These are phyloP conservation scores for Tillus elongatus DNA, from an alignment of 2,888 invertebrate species.

Conservation along the genomic window DNA sequence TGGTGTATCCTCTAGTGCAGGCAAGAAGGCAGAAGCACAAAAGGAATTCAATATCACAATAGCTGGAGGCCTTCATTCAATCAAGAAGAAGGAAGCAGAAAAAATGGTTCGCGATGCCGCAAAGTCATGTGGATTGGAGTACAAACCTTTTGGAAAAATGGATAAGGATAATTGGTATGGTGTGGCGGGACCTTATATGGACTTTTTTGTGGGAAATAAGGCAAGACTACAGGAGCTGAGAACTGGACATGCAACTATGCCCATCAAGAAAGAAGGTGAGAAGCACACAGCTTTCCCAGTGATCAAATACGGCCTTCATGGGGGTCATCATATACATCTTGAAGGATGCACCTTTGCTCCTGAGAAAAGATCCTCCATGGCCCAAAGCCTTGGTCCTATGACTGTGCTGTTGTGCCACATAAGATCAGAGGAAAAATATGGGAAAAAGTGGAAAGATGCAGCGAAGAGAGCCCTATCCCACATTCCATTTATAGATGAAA, in stretches of 20 bases:
- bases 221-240: slow-evolving; percentile 16
- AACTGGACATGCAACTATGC: slow-evolving; percentile 17
- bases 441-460: slow-evolving; percentile 21
- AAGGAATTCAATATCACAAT: slow-evolving; percentile 2
- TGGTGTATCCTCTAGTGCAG: not conserved
- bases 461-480: slow-evolving; percentile 20
- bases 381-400: slow-evolving; percentile 21
- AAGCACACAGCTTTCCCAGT: slow-evolving; percentile 10
- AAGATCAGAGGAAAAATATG: slow-evolving; percentile 14
- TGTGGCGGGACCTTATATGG: slow-evolving; percentile 15
- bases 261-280: slow-evolving; percentile 14
- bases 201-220: slow-evolving; percentile 14
- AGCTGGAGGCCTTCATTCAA: not conserved
- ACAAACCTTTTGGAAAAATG: slow-evolving; percentile 11
- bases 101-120: not conserved
- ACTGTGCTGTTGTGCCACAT: slow-evolving; percentile 19
- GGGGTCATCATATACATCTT: slow-evolving; percentile 18
- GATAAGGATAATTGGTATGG: slow-evolving; percentile 18
- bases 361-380: slow-evolving; percentile 21
- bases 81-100: not conserved
- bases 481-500: slow-evolving; percentile 21
- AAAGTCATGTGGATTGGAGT: not conserved
- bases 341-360: slow-evolving; percentile 21
- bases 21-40: not conserved
- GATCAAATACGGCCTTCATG: slow-evolving; percentile 17